Percentiles rank a stretch among this genome's conserved stretches.
Conservation (phyloP, 1,140 invertebrate genomes). For the Drosophila lacertosa region DNA sequence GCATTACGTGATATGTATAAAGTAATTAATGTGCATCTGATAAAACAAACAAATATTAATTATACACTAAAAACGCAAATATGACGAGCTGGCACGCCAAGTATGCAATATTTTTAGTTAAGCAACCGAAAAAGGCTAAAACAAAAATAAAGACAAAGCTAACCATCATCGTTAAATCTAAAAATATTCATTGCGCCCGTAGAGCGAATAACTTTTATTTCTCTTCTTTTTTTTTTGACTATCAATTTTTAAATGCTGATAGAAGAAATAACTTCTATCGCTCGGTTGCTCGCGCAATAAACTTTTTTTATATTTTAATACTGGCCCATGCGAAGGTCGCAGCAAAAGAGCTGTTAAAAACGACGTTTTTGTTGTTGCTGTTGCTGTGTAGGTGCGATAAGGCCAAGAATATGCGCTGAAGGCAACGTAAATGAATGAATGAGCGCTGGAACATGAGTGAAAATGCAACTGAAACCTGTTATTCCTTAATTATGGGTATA, state of each 20-base stretch:
- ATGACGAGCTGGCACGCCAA: conserved; percentile 36
- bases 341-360: conserved; percentile 26
- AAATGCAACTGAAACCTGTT: too few species aligned
- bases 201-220: conserved; percentile 9
- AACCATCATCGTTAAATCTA: not conserved
- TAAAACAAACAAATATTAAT: conserved; percentile 21
- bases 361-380: not conserved
- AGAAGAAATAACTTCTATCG: conserved; percentile 13
- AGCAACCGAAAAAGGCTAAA: conserved; percentile 10
- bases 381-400: conserved; percentile 21
- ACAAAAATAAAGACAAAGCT: too few species aligned
- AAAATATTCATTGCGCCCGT: not conserved
- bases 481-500: too few species aligned
- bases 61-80: conserved; percentile 10
- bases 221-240: conserved; percentile 8
- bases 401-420: not conserved
- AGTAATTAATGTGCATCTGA: conserved; percentile 39
- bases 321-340: conserved; percentile 8
- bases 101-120: conserved; percentile 9
- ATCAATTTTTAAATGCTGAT: conserved; percentile 14
- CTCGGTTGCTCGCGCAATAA: conserved; percentile 6
- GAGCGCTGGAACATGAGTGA: not conserved
- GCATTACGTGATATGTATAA: conserved; percentile 29
- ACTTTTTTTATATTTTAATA: conserved; percentile 13
- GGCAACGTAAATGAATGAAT: not conserved